Evolutionary conservation across 2,797 vertebrate species (phyloP), one percentile per base, ranked within the genome.

Genomic region (Sebastes miniatus): DNA sequence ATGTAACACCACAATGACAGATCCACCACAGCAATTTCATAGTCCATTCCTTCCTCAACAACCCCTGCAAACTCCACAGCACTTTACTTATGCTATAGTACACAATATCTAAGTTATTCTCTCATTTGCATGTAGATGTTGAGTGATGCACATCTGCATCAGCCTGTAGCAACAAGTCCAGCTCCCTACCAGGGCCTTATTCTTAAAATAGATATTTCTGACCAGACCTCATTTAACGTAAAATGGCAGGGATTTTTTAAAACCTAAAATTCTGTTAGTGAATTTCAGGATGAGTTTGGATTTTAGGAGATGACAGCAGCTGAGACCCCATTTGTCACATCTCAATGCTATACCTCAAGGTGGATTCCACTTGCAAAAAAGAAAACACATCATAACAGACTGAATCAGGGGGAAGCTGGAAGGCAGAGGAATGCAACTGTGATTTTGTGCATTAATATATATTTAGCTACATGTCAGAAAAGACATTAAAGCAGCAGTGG

Each of bases 1-100:
- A 69, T 76, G 50, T 83, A 75, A 86, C 77, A 83, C 64, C 78
- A 72, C 59, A 84, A 72, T 80, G 73, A 77, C 72, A 83, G 72
- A 85, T 79, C 18, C 73, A 83, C 83, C 80, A 32, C 73, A 81
- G 74, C 56, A 36, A 80, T 84, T 84, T 84, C 83, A 84, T 54
- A 62, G 69, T 80, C 61, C 50, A 83, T 73, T 74, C 64, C 43
- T 74, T 43, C 13, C 69, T 64, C 67, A 79, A 22, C 62, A 78
- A 58, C 56, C 67, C 25, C 70, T 76, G 65, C 64, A 83, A 75
- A 79, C 27, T 22, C 31, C 12, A 59, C 50, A 72, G 73, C 29
- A 27, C 50, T 63, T 66, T 13, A 57, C 13, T 57, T 56, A 5
- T 32, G 22, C 39, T 67, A 10, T 50, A 72, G 61, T 63, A 56